phyloP scores from a whole-genome alignment of 2,113 vertebrate species.

The Lepus timidus region DNA sequence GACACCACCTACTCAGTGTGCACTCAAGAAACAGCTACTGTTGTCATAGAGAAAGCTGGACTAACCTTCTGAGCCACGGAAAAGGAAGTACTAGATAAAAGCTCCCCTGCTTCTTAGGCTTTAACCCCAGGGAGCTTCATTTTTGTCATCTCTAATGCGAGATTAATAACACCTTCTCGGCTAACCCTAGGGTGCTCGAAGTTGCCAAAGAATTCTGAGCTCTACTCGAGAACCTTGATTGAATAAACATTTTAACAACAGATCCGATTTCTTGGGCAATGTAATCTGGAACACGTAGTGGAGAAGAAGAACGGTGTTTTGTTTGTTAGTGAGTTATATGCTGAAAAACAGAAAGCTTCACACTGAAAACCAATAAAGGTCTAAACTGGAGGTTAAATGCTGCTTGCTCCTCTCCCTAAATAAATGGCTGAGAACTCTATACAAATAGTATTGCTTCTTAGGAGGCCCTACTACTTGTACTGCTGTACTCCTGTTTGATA shows the following conservation, averaged over 20 bases:
- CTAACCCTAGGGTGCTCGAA: neutral
- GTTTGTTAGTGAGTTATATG: neutral
- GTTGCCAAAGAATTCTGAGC: neutral
- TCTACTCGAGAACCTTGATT: conserved; percentile 77
- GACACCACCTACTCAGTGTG: no score
- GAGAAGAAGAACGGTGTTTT: conserved; percentile 76
- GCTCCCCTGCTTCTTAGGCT: neutral
- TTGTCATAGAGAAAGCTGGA: neutral
- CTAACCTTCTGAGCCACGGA: neutral
- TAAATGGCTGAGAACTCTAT: conserved; percentile 52
- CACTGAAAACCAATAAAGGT: conserved; percentile 32
- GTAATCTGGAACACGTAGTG: conserved; percentile 73
- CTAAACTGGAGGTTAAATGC: conserved; percentile 9
- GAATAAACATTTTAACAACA: conserved; percentile 79
- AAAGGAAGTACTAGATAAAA: neutral
- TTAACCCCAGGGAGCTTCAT: neutral
- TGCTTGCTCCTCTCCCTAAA: conserved; percentile 47
- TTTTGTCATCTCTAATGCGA: neutral
- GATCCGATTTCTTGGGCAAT: conserved; percentile 80
- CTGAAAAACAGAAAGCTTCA: neutral
- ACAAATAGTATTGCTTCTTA: conserved; percentile 40
- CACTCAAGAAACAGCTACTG: neutral
- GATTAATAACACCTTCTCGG: neutral
- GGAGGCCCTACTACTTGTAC: neutral
- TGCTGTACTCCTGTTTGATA: conserved; percentile 61